Evolutionary conservation across 2,113 vertebrate species (phyloP), one percentile per base, ranked within the genome.

Genomic region (Spea multiplicata): DNA sequence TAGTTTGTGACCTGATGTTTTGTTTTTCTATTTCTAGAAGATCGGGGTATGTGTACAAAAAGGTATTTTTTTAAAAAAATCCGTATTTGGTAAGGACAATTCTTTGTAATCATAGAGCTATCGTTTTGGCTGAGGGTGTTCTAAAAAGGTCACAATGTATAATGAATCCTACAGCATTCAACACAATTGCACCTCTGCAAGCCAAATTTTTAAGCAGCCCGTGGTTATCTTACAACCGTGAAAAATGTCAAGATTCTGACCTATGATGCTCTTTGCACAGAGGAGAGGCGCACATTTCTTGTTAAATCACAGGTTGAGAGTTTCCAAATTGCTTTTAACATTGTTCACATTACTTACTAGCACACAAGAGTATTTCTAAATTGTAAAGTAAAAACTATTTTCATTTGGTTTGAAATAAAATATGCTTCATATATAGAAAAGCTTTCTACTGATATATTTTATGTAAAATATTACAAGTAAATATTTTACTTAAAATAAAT

Each of bases 251-350:
- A 61, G 57, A 61, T n/a, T 61, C 14, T 61, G 57, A 61, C 57
- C 57, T 61, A 61, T 61, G 57, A 61, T 61, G 57, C 8, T 61
- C 57, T 61, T 13, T n/a, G 10, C 57, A 12, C 5, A 14, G 8
- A 61, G 57, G 5, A 61, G 57, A 61, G 14, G 10, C 3, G 5
- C 0, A 44, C 16, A 65, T 66, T 50, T 44, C 16, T 30, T 44
- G 47, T 59, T 65, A 74, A 64, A 74, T 50, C 61, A 65, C n/a
- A 47, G 61, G 73, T 74, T 50, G 44, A 66, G 61, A 50, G 61
- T 17, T 50, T 74, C 48, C 14, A 59, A 65, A 74, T 74, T 74
- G 16, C 73, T 74, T 66, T 74, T 74, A 30, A 49, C 46, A 74
- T 74, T 45, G 45, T 49, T 74, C 47, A 52, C 47, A 74, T 65